phyloP scores from a whole-genome alignment of 2,888 invertebrate species.

The Silvanus unidentatus region DNA sequence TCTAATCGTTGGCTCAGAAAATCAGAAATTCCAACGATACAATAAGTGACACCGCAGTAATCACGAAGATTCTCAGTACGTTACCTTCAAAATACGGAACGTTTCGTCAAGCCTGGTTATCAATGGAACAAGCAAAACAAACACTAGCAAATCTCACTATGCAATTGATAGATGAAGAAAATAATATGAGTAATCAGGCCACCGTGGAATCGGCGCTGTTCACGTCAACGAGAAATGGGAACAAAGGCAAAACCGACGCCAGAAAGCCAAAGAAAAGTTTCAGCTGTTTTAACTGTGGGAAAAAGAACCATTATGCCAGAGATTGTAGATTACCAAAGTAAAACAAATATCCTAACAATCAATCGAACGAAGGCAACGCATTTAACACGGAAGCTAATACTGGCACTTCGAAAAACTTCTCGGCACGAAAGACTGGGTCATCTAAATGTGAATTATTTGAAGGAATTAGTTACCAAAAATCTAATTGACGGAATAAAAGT shows the following conservation, averaged over 20 bases:
- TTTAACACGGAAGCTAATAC: too few relatives aligned
- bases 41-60: conserved; percentile 10
- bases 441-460: conserved; percentile 9
- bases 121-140: conserved; percentile 11
- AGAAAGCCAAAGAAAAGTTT: conserved; percentile 2
- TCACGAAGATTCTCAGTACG: conserved; percentile 13
- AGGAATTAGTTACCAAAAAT: conserved; percentile 8
- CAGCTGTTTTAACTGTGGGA: conserved; percentile 3
- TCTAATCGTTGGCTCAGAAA: not conserved
- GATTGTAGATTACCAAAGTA: conserved; percentile 2
- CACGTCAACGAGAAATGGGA: not conserved
- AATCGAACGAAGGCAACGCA: too few relatives aligned
- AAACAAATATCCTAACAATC: not conserved
- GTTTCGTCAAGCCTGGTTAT: conserved; percentile 10
- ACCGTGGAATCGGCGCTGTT: conserved; percentile 9
- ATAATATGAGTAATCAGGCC: conserved; percentile 6
- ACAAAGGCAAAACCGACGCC: not conserved
- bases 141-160: conserved; percentile 16
- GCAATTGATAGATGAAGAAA: conserved; percentile 14
- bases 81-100: conserved; percentile 8
- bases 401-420: too few relatives aligned
- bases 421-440: conserved; percentile 15
- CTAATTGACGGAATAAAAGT: conserved; percentile 5
- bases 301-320: not conserved
- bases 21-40: conserved; percentile 11